A percentile compares a stretch with the other conserved stretches of the same genome.
Evolutionary conservation across 2,888 invertebrate genomes (phyloP).

Genomic region (Neelides folsomi): DNA sequence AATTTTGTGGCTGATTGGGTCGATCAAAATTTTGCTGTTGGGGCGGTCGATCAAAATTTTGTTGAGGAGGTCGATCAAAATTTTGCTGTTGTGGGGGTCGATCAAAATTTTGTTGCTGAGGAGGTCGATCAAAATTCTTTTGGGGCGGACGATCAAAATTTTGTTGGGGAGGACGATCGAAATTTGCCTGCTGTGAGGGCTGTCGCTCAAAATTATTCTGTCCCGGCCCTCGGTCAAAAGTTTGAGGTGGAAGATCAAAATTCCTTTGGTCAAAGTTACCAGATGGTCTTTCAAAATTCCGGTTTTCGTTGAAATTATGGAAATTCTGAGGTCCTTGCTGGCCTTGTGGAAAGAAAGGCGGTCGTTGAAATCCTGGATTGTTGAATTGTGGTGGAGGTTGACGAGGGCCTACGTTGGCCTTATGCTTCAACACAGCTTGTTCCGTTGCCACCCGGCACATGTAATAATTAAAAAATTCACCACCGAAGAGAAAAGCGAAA

Average conservation of each 20-base stretch:
- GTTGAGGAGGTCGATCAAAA: not conserved
- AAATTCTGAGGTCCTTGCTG: not conserved
- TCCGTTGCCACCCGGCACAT: constrained; percentile 90
- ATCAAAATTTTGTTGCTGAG: constrained; percentile 7
- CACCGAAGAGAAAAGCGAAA: constrained; percentile 92
- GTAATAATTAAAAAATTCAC: constrained; percentile 90
- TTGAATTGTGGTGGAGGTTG: not conserved
- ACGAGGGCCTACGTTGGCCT: constrained; percentile 19
- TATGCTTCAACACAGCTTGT: constrained; percentile 55
- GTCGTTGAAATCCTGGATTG: no score
- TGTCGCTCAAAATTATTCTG: constrained; percentile 9
- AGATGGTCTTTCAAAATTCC: not conserved
- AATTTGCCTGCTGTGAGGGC: constrained; percentile 13
- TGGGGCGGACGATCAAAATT: constrained; percentile 13
- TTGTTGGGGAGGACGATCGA: constrained; percentile 17
- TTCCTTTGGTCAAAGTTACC: not conserved
- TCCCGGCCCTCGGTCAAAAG: constrained; percentile 11
- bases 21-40: constrained; percentile 4
- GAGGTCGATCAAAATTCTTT: constrained; percentile 9
- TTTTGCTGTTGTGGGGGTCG: constrained; percentile 3
- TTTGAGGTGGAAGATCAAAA: constrained; percentile 8
- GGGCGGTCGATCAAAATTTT: constrained; percentile 1
- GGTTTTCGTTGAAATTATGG: no score
- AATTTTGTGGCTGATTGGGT: constrained; percentile 1
- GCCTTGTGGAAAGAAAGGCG: not conserved